Evolutionary conservation across 2,797 vertebrate species (phyloP).

Genomic region (Agapornis canus): DNA sequence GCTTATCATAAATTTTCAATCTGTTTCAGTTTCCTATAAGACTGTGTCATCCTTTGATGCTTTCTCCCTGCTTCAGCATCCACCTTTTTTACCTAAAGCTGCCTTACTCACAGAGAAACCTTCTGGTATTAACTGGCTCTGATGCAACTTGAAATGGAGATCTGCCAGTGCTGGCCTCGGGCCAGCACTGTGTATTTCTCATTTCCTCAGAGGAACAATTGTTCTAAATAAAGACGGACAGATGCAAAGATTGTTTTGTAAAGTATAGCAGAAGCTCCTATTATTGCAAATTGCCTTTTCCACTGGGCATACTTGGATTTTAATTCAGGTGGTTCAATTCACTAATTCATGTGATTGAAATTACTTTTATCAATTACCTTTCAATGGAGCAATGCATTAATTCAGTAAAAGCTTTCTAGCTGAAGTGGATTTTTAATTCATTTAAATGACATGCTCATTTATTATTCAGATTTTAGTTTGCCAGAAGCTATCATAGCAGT

Average conservation of each 20-base stretch:
- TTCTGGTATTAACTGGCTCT: slow-evolving; percentile 24
- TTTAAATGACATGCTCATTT: slow-evolving; percentile 27
- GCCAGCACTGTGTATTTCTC: slow-evolving; percentile 32
- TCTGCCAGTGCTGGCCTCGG: slow-evolving; percentile 1
- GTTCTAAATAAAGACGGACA: slow-evolving; percentile 55
- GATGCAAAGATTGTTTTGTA: slow-evolving; percentile 48
- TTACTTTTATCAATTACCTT: slow-evolving; percentile 30
- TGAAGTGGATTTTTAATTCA: slow-evolving; percentile 37
- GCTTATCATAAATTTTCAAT: slow-evolving; percentile 29
- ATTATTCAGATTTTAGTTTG: slow-evolving; percentile 28
- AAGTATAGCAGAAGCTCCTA: slow-evolving; percentile 27
- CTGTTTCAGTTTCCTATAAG: slow-evolving; percentile 33
- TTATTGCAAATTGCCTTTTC: slow-evolving; percentile 37
- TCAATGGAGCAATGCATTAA: not conserved
- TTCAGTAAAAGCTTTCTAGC: slow-evolving; percentile 38
- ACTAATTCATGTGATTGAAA: slow-evolving; percentile 21
- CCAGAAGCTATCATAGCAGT: not conserved
- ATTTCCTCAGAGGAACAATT: slow-evolving; percentile 39
- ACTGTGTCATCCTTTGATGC: slow-evolving; percentile 50
- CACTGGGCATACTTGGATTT: slow-evolving; percentile 34
- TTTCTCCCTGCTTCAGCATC: slow-evolving; percentile 33
- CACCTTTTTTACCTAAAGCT: not conserved
- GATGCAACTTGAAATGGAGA: slow-evolving; percentile 56
- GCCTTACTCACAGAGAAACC: slow-evolving; percentile 44
- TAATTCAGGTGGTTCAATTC: slow-evolving; percentile 46